Evolutionary conservation across 2,888 invertebrate genomes (phyloP), one percentile per base, ranked within the genome.

Genomic region (Parnassius glacialis): DNA sequence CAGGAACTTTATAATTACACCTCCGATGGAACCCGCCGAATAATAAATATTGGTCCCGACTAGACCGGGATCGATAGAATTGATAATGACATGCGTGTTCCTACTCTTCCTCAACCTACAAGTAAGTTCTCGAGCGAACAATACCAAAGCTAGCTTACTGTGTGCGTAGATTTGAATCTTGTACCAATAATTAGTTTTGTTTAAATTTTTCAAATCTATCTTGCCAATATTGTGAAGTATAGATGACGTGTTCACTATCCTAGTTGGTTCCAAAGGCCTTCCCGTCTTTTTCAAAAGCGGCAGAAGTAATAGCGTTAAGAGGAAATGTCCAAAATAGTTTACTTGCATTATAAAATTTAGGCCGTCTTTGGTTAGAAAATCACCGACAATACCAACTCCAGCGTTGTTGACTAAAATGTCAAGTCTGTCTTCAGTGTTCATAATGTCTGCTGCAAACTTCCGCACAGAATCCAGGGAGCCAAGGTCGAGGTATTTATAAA

Each of bases 281-380:
- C 86, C 89, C 10, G 84, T 76, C 75, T 93, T 94, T 79, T 94
- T 95, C 67, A 97, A 78, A 67, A 97, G 86, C 85, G 96, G 96
- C 70, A 97, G 94, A 48, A 99, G 92, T 45, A 99, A 93, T 79
- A 97, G 95, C 0, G 98, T 98, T 56, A 99, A 89, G 43, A 99
- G 91, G 81, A 98, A 98, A 10, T 97, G 96, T 0, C 98, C 98
- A 80, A 96, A 97, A 75, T 98, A 96, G 83, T 99, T 99, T 3
- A 97, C 97, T 57, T 96, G 97, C 95, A 98, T 97, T 10, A 96
- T 96, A 67, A 95, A 89, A 79, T 98, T 97, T 66, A 98, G 84
- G 1, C 96, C 97, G 75, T 98, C 97, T 72, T 94, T 94, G 20
- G 96, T 96, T 59, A 93, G 87, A n/a, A 74, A 76, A 55, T 86